phyloP scores from a whole-genome alignment of 2,113 vertebrate species.

The Clupea harengus region DNA sequence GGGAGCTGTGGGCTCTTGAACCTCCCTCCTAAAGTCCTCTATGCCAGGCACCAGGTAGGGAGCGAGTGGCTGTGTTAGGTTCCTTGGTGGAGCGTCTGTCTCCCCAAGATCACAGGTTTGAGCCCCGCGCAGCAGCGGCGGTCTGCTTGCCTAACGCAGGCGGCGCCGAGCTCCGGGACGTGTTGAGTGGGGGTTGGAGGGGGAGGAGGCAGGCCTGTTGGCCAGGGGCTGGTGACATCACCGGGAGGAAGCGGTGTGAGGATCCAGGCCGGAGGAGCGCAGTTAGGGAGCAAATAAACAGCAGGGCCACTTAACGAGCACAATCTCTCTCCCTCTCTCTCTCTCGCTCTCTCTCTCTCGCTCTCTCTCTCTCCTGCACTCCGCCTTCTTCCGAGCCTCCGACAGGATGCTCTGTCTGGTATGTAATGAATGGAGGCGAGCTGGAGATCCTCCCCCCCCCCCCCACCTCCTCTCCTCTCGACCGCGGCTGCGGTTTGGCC shows the following conservation, averaged over 20 bases:
- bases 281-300: constrained; percentile 16
- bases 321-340: constrained; percentile 2
- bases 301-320: constrained; percentile 22
- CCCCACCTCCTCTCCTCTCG: neutral
- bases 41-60: too few relatives aligned
- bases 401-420: neutral
- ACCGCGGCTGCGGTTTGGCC: neutral
- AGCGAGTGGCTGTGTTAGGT: too few relatives aligned
- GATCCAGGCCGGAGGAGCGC: constrained; percentile 9
- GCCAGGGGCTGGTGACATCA: neutral
- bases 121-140: neutral
- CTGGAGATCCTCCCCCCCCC: neutral
- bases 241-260: constrained; percentile 18
- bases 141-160: neutral
- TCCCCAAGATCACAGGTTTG: neutral
- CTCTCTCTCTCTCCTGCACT: constrained; percentile 15
- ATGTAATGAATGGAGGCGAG: neutral
- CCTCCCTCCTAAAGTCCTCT: too few relatives aligned
- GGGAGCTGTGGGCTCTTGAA: too few relatives aligned
- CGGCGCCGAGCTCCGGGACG: neutral
- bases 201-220: neutral
- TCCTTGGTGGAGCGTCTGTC: neutral
- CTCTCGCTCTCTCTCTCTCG: neutral
- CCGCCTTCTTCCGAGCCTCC: neutral
- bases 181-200: neutral